A percentile compares a stretch with the other conserved stretches of the same genome.
phyloP scores from a whole-genome alignment of 2,888 invertebrate genomes.

The Incurvaria masculella region DNA sequence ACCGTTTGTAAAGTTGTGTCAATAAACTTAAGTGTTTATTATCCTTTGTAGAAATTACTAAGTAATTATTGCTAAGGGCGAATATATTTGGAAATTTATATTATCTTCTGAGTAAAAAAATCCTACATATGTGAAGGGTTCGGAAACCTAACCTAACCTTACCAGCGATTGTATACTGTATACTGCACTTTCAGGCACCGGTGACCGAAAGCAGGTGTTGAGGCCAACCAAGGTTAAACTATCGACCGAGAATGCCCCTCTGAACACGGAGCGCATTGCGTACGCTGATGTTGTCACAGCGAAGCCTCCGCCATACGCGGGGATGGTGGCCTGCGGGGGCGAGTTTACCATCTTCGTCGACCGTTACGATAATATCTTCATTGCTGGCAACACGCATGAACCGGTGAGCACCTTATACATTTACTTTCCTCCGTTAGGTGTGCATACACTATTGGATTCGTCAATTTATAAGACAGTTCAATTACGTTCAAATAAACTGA shows the following conservation, averaged over 20 bases:
- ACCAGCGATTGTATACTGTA: too few species aligned
- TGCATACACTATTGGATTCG: too few species aligned
- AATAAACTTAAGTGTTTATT: too few species aligned
- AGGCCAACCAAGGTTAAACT: slow-evolving; percentile 54
- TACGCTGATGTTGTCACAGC: slow-evolving; percentile 10
- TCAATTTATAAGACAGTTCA: neutral
- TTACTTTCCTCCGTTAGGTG: too few species aligned
- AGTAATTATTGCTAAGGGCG: too few species aligned
- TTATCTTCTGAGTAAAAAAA: too few species aligned
- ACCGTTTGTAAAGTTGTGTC: too few species aligned
- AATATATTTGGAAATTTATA: too few species aligned
- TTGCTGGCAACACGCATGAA: slow-evolving; percentile 70
- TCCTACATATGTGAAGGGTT: too few species aligned
- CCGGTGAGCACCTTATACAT: slow-evolving; percentile 45
- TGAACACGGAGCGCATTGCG: slow-evolving; percentile 5
- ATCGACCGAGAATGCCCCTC: slow-evolving; percentile 24
- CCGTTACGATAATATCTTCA: slow-evolving; percentile 63
- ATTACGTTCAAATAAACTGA: neutral
- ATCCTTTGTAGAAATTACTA: too few species aligned
- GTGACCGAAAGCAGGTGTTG: slow-evolving; percentile 58
- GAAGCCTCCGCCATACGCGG: slow-evolving; percentile 7
- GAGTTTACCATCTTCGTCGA: slow-evolving; percentile 74
- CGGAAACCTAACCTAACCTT: neutral
- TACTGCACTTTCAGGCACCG: slow-evolving; percentile 45
- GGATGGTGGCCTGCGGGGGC: slow-evolving; percentile 64